Evolutionary conservation across 2,113 vertebrate species (phyloP), one percentile per base, ranked within the genome.

Genomic region (Uria lomvia): DNA sequence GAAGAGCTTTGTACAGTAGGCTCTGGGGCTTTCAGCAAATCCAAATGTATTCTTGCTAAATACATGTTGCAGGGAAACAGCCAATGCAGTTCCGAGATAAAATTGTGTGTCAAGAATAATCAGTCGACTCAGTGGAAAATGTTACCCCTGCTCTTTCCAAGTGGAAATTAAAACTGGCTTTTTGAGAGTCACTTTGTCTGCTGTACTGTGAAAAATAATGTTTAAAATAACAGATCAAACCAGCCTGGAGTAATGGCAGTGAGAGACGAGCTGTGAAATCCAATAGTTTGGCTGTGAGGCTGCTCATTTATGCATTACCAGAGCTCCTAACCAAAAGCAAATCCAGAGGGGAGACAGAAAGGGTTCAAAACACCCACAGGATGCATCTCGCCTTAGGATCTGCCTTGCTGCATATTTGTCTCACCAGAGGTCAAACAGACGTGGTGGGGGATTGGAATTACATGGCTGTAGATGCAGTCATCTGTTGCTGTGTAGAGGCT

Each of bases 131-230:
- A 97, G 79, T 98, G 98, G 98, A 98, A 98, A 98, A 98, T 97
- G 96, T 98, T 98, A 97, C 96, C 60, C 92, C 79, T 96, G 60
- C 94, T 97, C 94, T 97, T 98, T 98, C 98, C 98, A 98, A 98
- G 95, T 98, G 95, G 97, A 98, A 98, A 98, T 98, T 98, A 92
- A 98, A 98, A 96, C 29, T 96, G 95, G 88, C 86, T 97, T 97
- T 98, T 96, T 96, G 65, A 97, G 97, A 98, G 97, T 98, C 96
- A 86, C 92, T 98, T 97, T 97, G 97, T 98, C 98, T 97, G 90
- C 95, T 97, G 34, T 92, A 75, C 95, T 96, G 56, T 96, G 94
- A 97, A 98, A 97, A 95, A 86, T 92, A 97, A 97, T 81, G 96
- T 98, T 98, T 98, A 98, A 97, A 97, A 95, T 96, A 98, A 96